Percentiles rank a stretch among this genome's conserved stretches.
phyloP scores from a whole-genome alignment of 2,113 vertebrate genomes.

The Pteruthius melanotis region DNA sequence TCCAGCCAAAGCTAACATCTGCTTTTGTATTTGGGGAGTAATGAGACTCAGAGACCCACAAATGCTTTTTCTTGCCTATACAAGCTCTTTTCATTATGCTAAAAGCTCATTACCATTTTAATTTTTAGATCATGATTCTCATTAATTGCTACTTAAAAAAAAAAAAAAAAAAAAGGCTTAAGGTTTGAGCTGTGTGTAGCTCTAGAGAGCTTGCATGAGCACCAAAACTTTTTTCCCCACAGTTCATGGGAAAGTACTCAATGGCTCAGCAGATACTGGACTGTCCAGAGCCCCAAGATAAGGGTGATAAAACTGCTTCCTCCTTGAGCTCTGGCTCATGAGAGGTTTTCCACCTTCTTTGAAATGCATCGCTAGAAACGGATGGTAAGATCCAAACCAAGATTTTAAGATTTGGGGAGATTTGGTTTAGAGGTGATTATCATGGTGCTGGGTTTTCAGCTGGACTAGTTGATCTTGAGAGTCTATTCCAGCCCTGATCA shows the following conservation, averaged over 20 bases:
- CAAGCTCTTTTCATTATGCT: not conserved
- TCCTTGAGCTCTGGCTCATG: not conserved
- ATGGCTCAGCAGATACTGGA: not conserved
- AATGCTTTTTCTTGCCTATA: not conserved
- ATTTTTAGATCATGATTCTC: not conserved
- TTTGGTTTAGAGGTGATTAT: not conserved
- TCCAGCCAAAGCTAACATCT: not conserved
- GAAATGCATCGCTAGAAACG: not conserved
- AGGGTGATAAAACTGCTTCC: not conserved
- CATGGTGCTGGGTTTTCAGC: not conserved
- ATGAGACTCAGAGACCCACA: not conserved
- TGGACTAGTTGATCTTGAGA: not conserved
- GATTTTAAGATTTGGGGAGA: not conserved
- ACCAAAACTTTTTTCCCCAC: not conserved
- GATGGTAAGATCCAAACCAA: not conserved
- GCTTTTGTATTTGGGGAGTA: not conserved
- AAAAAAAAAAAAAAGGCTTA: not conserved
- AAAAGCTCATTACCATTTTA: conserved; percentile 32
- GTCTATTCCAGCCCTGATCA: not conserved
- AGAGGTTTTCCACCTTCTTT: not conserved
- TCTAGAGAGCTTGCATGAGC: not conserved
- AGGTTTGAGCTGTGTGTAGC: not conserved
- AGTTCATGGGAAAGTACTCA: not conserved
- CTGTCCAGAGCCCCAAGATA: not conserved
- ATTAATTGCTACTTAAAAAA: not conserved